phyloP scores from a whole-genome alignment of 92 coral and sea anemone species.

The Porites cylindrica region DNA sequence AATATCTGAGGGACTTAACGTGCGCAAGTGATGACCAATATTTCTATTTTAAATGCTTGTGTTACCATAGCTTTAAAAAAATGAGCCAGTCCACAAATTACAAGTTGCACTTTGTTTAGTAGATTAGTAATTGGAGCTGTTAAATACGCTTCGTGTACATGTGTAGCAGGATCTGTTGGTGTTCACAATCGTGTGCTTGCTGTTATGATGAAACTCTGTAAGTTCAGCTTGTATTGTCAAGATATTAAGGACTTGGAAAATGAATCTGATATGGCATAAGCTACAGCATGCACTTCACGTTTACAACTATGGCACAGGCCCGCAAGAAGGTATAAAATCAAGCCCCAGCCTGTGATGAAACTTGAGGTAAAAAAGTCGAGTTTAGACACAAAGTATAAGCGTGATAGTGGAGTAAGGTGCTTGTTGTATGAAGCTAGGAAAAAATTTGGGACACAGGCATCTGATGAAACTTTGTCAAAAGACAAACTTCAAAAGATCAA shows the following conservation, averaged over 20 bases:
- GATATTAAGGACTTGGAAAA: slow-evolving; percentile 27
- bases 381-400: too few relatives aligned
- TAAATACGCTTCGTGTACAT: slow-evolving; percentile 31
- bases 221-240: too few relatives aligned
- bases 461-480: too few relatives aligned
- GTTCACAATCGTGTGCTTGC: too few relatives aligned
- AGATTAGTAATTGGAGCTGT: slow-evolving; percentile 51
- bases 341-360: neutral
- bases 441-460: too few relatives aligned
- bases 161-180: too few relatives aligned
- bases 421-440: too few relatives aligned
- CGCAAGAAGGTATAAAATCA: too few relatives aligned
- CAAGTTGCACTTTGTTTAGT: slow-evolving; percentile 55
- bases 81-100: slow-evolving; percentile 31
- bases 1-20: slow-evolving; percentile 55
- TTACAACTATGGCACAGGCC: too few relatives aligned
- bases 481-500: too few relatives aligned
- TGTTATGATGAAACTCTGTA: too few relatives aligned
- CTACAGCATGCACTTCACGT: slow-evolving; percentile 28
- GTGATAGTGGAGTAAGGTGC: too few relatives aligned
- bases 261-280: slow-evolving; percentile 67
- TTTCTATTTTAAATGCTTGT: slow-evolving; percentile 56
- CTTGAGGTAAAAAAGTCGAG: slow-evolving; percentile 12
- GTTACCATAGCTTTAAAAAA: slow-evolving; percentile 60
- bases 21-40: slow-evolving; percentile 51